phyloP scores from a whole-genome alignment of 1,140 invertebrate species.

The Drosophila sturtevanti region DNA sequence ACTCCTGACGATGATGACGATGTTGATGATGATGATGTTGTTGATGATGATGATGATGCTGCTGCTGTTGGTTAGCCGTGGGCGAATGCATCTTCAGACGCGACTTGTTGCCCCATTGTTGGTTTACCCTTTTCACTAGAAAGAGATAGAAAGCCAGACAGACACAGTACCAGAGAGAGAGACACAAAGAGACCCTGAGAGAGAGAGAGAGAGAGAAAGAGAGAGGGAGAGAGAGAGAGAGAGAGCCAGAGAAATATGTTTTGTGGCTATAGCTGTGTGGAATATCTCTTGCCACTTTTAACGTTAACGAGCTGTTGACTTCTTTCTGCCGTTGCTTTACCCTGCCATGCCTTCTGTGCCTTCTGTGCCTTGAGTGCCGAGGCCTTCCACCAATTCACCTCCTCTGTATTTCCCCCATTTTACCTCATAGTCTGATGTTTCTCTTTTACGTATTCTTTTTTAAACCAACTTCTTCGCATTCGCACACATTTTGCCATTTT shows the following conservation, averaged over 20 bases:
- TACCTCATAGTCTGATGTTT: not conserved
- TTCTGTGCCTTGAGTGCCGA: not conserved
- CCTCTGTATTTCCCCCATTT: not conserved
- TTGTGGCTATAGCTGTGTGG: conserved; percentile 34
- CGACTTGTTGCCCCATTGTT: conserved; percentile 82
- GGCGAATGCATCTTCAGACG: conserved; percentile 73
- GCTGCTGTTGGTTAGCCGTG: conserved; percentile 58
- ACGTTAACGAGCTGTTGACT: conserved; percentile 82
- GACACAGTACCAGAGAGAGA: conserved; percentile 5
- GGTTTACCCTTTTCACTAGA: conserved; percentile 54
- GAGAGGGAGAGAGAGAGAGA: conserved; percentile 14
- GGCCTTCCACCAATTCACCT: not conserved
- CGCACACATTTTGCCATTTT: not conserved
- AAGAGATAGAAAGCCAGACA: conserved; percentile 15
- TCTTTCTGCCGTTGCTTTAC: conserved; percentile 64
- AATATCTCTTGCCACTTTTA: conserved; percentile 79
- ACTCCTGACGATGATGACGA: conserved; percentile 6
- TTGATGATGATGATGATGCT: conserved; percentile 26
- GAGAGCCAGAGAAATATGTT: conserved; percentile 30
- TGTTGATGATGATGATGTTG: not conserved
- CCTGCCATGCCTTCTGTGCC: not conserved
- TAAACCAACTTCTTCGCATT: not conserved
- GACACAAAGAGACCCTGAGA: conserved; percentile 2
- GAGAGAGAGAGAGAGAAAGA: not conserved
- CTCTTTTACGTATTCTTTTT: not conserved